Base-by-base conservation (phyloP, 2,113 vertebrate genomes). In the Anthoscopus minutus region DNA sequence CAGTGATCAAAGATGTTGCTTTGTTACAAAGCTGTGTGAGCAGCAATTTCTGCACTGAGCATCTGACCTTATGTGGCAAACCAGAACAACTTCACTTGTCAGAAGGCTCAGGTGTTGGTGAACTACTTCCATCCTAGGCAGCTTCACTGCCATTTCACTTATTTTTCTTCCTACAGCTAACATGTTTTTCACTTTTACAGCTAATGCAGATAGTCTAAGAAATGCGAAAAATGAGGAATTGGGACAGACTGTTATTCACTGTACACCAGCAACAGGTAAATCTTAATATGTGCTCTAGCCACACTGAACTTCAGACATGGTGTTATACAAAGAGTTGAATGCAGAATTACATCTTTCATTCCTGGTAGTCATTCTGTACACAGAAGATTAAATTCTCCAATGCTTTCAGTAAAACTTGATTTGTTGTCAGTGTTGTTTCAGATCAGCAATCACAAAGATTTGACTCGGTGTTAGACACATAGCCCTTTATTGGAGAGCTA, bases 201-300 rank as follows among this genome's bases (percentile, higher is more conserved):
- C 92, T 53, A 97, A 97, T 64, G 83, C 96, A 83, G 97, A 97
- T 85, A 96, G 74, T 48, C 86, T 96, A 27, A 97, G 77, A 86
- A 96, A 83, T 17, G 96, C 96, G n/a, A 98, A 98, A 57, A 99
- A 98, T 42, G 98, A 98, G 86, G 99, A 99, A 86, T 97, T 98
- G 38, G 97, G 98, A 71, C 98, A 98, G 45, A 97, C 98, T 92
- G 96, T 99, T 72, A 98, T 99, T 97, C 99, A 99, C 91, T 99
- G 99, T 91, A 99, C 98, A 56, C 99, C 99, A 62, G 98, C 98
- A 44, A 99, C 99, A 98, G 99, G 99, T 99, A 98, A 94, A 80
- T 64, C 28, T 57, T 37, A 3, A 0, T 11, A 28, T 17, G 21
- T 74, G 44, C 61, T 90, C 70, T 44, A 77, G 51, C 57, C 44